Percentiles rank a stretch among this genome's conserved stretches.
phyloP scores from a whole-genome alignment of 92 coral and sea anemone species.

The Palythoa grandis region DNA sequence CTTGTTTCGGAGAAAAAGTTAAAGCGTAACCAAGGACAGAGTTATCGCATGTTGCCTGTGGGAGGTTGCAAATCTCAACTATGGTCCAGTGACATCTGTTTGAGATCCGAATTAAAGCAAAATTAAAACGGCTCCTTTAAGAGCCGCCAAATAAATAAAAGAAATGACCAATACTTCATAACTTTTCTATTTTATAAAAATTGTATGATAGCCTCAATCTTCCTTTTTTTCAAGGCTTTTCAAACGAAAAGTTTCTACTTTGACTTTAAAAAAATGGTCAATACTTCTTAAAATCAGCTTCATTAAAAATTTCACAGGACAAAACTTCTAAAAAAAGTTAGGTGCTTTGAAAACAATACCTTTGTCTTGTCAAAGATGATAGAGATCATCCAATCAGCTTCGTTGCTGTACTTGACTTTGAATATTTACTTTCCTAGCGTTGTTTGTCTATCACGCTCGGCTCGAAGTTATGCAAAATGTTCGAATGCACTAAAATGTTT shows the following conservation, averaged over 20 bases:
- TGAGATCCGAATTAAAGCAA: background rate
- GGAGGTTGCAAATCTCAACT: slow-evolving; percentile 30
- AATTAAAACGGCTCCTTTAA: slow-evolving; percentile 74
- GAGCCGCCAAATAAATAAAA: slow-evolving; percentile 68
- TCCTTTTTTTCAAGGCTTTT: background rate
- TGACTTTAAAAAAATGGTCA: slow-evolving; percentile 3
- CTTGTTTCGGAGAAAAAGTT: slow-evolving; percentile 54
- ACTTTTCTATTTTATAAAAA: background rate
- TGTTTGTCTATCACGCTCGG: too few relatives aligned
- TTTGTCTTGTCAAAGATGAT: background rate
- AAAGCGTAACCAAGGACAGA: slow-evolving; percentile 33
- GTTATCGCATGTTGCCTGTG: slow-evolving; percentile 20
- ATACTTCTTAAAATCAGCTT: background rate
- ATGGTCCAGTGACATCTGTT: slow-evolving; percentile 9
- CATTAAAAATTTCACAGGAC: background rate
- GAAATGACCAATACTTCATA: slow-evolving; percentile 18
- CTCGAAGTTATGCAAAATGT: too few relatives aligned
- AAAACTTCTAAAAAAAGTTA: background rate
- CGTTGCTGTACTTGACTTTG: too few relatives aligned
- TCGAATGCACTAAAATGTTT: too few relatives aligned
- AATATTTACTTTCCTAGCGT: background rate
- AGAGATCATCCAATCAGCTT: too few relatives aligned
- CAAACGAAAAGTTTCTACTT: slow-evolving; percentile 4
- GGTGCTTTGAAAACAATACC: background rate
- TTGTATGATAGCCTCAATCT: slow-evolving; percentile 1